These are phyloP conservation scores for Ennomos fuscantarius DNA, from an alignment of 2,888 invertebrate species.

Conservation along the genomic window DNA sequence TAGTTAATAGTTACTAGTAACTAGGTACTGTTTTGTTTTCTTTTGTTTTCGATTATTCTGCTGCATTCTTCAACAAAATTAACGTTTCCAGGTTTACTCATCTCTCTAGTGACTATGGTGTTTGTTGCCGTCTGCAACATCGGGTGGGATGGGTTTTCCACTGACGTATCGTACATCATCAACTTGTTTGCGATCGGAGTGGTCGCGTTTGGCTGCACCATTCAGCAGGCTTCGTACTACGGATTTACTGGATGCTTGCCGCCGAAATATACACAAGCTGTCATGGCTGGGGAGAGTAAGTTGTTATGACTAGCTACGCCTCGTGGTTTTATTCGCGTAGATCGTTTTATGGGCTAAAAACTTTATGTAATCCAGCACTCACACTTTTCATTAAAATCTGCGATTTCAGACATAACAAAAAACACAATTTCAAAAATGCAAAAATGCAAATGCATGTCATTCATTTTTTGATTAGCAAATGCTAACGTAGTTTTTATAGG, in stretches of 20 bases:
- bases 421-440: too few species aligned
- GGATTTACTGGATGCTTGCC: constrained; percentile 97
- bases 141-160: constrained; percentile 93
- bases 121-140: constrained; percentile 95
- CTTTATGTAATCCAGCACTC: too few species aligned
- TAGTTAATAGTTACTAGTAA: too few species aligned
- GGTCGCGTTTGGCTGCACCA: constrained; percentile 95
- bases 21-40: too few species aligned
- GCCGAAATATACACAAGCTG: constrained; percentile 95
- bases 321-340: constrained; percentile 3
- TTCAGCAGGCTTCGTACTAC: constrained; percentile 97
- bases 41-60: too few species aligned
- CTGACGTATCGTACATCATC: constrained; percentile 91
- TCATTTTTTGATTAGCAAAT: too few species aligned
- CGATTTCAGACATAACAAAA: too few species aligned
- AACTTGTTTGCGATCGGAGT: constrained; percentile 94
- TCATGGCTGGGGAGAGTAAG: constrained; percentile 97
- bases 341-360: too few species aligned
- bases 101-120: constrained; percentile 92
- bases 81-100: constrained; percentile 87
- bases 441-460: too few species aligned
- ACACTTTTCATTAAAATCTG: too few species aligned
- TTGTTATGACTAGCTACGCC: constrained; percentile 35
- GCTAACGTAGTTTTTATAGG: too few species aligned
- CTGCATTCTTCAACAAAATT: too few species aligned